These are phyloP conservation scores for Nineta flava DNA, from an alignment of 2,888 invertebrate genomes.

Conservation along the genomic window DNA sequence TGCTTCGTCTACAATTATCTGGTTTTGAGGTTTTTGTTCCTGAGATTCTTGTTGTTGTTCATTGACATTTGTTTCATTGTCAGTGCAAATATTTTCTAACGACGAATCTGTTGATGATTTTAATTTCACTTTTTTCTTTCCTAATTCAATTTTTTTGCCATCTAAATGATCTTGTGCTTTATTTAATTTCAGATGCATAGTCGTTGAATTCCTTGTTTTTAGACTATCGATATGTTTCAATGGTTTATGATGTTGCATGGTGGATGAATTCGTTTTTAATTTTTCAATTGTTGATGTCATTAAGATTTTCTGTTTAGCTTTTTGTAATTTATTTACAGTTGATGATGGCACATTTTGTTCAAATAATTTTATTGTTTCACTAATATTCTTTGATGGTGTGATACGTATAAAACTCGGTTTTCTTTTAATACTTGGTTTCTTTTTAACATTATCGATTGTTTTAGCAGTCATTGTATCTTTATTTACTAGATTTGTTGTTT, in stretches of 20 bases:
- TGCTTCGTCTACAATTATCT: not conserved
- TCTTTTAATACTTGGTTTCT: constrained; percentile 2
- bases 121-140: no score
- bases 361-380: constrained; percentile 24
- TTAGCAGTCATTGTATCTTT: not conserved
- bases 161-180: no score
- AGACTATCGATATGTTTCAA: not conserved
- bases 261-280: not conserved
- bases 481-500: constrained; percentile 10
- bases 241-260: not conserved
- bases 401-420: not conserved
- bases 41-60: no score
- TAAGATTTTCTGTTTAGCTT: not conserved
- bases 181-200: no score
- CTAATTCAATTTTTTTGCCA: no score
- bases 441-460: not conserved
- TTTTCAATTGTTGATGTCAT: not conserved
- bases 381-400: constrained; percentile 16
- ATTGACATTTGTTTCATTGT: no score
- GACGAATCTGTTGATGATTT: no score
- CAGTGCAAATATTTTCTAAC: no score
- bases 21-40: no score
- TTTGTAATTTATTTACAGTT: not conserved
- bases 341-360: constrained; percentile 19
- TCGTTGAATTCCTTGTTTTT: not conserved